Evolutionary conservation across 2,113 vertebrate species (phyloP), one percentile per base, ranked within the genome.

Genomic region (Chascanopsetta lugubris): DNA sequence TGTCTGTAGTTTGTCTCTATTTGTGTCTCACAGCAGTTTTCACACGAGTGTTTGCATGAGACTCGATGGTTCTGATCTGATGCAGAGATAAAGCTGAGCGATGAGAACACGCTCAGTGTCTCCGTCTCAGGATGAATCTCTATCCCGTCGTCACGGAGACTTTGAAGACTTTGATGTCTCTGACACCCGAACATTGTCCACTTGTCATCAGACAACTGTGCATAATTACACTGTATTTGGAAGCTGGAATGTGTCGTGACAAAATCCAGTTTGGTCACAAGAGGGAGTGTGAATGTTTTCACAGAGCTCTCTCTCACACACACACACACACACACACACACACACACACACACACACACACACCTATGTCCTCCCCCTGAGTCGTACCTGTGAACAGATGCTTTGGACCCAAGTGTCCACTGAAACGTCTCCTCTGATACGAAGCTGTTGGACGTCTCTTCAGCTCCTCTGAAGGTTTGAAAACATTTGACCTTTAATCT

Each of bases 191-290:
- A 29, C 26, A 54, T 4, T 48, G 58, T 54, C 22, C 12, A 11
- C 17, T 18, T 64, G 54, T 61, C 18, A 13, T 54, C 30, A 34
- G 4, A 6, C 27, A 30, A 17, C 21, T 22, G 11, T 24, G 24
- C 13, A 2, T 75, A 79, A 83, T 72, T 61, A 64, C 2, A 45
- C 8, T 9, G 38, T 51, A 24, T 56, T 56, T 40, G 8, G 2
- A 27, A 30, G 26, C 51, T 40, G 76, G 56, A 83, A 83, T 62
- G 55, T 79, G 21, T 7, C n/a, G 17, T 76, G 75, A 83, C 67
- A 57, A 40, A 71, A 65, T 40, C 30, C 22, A 45, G 26, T 69
- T 40, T 36, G 21, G 22, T 20, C 21, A 29, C 18, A 53, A 46
- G n/a, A 45, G 45, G n/a, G 50, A 47, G 40, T 24, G 32, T 59